phyloP scores from a whole-genome alignment of 2,797 vertebrate genomes.

The Distichodus sexfasciatus region DNA sequence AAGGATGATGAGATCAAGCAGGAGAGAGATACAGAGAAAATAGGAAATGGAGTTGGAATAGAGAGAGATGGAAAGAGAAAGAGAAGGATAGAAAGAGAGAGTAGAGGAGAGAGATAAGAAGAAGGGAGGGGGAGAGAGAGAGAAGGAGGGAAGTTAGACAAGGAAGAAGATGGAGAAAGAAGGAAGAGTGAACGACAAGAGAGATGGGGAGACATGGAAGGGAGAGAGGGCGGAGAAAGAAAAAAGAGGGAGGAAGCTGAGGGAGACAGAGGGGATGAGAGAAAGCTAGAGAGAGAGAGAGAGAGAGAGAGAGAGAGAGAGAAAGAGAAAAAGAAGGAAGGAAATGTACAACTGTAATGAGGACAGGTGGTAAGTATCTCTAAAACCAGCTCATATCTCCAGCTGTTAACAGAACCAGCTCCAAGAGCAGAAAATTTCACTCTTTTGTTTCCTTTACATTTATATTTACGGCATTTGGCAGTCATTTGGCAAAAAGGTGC shows the following conservation, averaged over 20 bases:
- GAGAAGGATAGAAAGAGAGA: not conserved
- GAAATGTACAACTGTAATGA: not conserved
- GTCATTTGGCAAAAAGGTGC: no score
- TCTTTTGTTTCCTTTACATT: no score
- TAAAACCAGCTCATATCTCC: no score
- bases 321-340: constrained; percentile 22
- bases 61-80: no score
- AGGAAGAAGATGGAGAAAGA: constrained; percentile 34
- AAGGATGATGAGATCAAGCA: no score
- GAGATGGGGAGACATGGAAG: not conserved
- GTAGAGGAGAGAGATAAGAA: constrained; percentile 41
- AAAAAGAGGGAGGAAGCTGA: no score
- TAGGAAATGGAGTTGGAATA: constrained; percentile 57
- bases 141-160: constrained; percentile 48
- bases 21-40: constrained; percentile 41
- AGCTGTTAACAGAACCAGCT: no score
- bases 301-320: constrained; percentile 59
- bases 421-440: no score
- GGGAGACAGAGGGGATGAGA: not conserved
- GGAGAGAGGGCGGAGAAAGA: constrained; percentile 35
- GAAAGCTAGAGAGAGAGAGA: constrained; percentile 46
- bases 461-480: no score
- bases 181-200: no score
- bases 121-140: constrained; percentile 57
- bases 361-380: no score